A percentile compares a stretch with the other conserved stretches of the same genome.
phyloP scores from a whole-genome alignment of 2,113 vertebrate genomes.

The Solenodon paradoxus region DNA sequence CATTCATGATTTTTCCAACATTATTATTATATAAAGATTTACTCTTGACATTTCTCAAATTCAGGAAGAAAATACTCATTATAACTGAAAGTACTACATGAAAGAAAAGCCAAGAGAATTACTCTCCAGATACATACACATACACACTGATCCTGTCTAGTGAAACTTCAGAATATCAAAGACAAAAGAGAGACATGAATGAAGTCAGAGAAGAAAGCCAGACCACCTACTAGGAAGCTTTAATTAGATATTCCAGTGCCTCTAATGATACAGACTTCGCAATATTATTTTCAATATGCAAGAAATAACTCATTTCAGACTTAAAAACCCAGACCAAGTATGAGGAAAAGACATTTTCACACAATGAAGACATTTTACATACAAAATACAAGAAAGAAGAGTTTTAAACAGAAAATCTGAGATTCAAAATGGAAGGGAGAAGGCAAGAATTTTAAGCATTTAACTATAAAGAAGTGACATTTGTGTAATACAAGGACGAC shows the following conservation, averaged over 20 bases:
- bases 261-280: background rate
- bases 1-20: background rate
- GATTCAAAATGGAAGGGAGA: background rate
- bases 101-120: background rate
- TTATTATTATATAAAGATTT: background rate
- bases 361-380: background rate
- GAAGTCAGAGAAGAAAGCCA: background rate
- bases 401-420: slow-evolving; percentile 20
- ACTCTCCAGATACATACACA: background rate
- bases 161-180: background rate
- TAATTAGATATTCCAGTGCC: background rate
- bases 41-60: background rate
- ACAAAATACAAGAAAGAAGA: background rate
- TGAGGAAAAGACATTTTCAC: background rate
- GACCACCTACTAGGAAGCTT: background rate
- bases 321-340: background rate
- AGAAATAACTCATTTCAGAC: background rate
- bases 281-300: background rate
- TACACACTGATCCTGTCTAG: background rate
- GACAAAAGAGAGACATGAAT: background rate
- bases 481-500: background rate
- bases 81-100: background rate
- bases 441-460: background rate
- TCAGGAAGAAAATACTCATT: background rate
- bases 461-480: background rate